A percentile compares a stretch with the other conserved stretches of the same genome.
Evolutionary conservation across 2,113 vertebrate genomes (phyloP).

Genomic region (Rhinichthys klamathensis): DNA sequence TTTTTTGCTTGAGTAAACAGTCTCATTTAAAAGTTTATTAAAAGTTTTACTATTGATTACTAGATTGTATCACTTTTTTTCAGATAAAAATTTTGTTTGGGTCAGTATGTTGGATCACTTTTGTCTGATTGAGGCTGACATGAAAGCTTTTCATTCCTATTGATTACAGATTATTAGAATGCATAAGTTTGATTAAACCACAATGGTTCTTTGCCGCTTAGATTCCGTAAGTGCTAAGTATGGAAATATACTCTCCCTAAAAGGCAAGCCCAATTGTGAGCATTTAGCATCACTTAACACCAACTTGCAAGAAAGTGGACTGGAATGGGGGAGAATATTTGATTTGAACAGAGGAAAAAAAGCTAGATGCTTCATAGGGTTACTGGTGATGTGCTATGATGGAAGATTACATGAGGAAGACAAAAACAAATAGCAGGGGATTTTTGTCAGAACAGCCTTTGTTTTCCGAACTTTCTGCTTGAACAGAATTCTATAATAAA

Average conservation of each 20-base stretch:
- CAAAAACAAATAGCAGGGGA: not conserved
- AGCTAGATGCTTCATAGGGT: not conserved
- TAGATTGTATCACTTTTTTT: not conserved
- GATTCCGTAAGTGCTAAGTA: not conserved
- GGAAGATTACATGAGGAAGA: constrained; percentile 1
- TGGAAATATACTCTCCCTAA: not conserved
- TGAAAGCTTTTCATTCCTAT: no score
- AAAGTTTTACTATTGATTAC: not conserved
- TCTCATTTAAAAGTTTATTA: no score
- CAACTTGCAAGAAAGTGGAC: not conserved
- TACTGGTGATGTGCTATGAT: not conserved
- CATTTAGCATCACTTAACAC: not conserved
- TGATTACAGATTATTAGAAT: no score
- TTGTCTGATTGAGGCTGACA: not conserved
- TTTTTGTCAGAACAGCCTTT: constrained; percentile 21
- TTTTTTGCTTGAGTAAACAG: no score
- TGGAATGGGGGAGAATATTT: not conserved
- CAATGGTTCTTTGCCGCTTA: not conserved
- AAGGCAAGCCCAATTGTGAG: not conserved
- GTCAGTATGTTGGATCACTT: not conserved
- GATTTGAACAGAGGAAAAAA: constrained; percentile 11
- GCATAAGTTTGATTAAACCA: not conserved
- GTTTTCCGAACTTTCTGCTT: not conserved
- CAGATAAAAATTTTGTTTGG: not conserved
- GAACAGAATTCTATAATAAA: not conserved